Conservation (phyloP, 2,113 vertebrate species). For the Nipponia nippon region DNA sequence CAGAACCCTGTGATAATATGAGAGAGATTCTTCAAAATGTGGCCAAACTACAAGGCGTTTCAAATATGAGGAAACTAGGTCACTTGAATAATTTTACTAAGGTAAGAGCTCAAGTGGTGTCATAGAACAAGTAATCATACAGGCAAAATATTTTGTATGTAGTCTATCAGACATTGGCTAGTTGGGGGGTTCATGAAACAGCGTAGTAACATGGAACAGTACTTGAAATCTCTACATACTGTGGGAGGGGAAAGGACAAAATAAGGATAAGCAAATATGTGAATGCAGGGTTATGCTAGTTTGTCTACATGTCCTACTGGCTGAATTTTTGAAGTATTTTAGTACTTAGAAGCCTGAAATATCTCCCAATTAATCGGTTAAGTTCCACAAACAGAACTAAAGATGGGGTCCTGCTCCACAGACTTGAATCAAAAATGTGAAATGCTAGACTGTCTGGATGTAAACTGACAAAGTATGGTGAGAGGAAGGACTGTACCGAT, state of each 20-base stretch:
- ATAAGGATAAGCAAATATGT: neutral
- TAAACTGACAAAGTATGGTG: neutral
- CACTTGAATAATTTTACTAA: slow-evolving; percentile 99
- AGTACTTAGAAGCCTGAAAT: neutral
- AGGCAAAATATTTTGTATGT: neutral
- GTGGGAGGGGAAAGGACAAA: neutral
- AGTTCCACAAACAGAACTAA: neutral
- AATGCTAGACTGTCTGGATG: neutral
- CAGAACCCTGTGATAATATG: slow-evolving; percentile 95
- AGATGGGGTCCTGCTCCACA: neutral
- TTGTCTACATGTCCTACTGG: neutral
- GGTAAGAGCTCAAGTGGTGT: slow-evolving; percentile 73
- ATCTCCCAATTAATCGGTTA: neutral
- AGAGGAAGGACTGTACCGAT: neutral
- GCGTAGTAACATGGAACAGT: neutral
- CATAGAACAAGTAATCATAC: neutral
- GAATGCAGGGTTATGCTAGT: neutral
- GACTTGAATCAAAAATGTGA: neutral
- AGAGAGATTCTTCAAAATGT: slow-evolving; percentile 98
- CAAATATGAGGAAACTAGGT: slow-evolving; percentile 98
- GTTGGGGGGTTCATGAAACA: neutral
- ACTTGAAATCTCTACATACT: neutral
- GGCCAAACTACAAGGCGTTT: slow-evolving; percentile 93
- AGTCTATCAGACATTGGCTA: neutral
- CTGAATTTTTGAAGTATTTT: neutral